These are phyloP conservation scores for Acanthopagrus latus DNA, from an alignment of 2,797 vertebrate genomes.

Conservation along the genomic window DNA sequence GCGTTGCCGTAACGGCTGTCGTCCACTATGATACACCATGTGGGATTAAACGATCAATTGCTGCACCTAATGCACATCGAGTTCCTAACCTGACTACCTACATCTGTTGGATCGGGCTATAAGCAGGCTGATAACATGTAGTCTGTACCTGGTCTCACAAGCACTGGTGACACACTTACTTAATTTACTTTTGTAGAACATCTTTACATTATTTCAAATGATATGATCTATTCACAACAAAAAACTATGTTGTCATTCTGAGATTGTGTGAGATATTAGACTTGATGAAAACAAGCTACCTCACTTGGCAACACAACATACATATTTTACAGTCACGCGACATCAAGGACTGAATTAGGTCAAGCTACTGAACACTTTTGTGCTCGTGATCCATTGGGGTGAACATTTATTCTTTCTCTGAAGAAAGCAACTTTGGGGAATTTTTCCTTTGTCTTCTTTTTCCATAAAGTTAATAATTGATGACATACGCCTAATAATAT, in stretches of 20 bases:
- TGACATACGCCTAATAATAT: slow-evolving; percentile 76
- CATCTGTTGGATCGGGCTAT: too few species aligned
- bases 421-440: slow-evolving; percentile 63
- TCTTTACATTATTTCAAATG: not conserved
- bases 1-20: too few species aligned
- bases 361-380: slow-evolving; percentile 47
- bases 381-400: slow-evolving; percentile 47
- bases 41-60: too few species aligned
- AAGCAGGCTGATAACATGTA: too few species aligned
- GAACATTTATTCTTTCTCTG: slow-evolving; percentile 65
- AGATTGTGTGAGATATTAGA: slow-evolving; percentile 19
- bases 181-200: not conserved
- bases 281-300: slow-evolving; percentile 27
- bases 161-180: not conserved
- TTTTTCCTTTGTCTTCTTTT: slow-evolving; percentile 66
- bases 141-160: not conserved
- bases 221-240: not conserved
- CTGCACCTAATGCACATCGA: too few species aligned
- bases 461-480: slow-evolving; percentile 79
- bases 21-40: too few species aligned
- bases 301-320: slow-evolving; percentile 40
- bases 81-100: too few species aligned
- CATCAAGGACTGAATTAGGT: slow-evolving; percentile 65
- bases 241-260: not conserved
- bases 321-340: slow-evolving; percentile 53